These are phyloP conservation scores for Drosophila quasianomalipes DNA, from an alignment of 2,888 invertebrate genomes.

Conservation along the genomic window DNA sequence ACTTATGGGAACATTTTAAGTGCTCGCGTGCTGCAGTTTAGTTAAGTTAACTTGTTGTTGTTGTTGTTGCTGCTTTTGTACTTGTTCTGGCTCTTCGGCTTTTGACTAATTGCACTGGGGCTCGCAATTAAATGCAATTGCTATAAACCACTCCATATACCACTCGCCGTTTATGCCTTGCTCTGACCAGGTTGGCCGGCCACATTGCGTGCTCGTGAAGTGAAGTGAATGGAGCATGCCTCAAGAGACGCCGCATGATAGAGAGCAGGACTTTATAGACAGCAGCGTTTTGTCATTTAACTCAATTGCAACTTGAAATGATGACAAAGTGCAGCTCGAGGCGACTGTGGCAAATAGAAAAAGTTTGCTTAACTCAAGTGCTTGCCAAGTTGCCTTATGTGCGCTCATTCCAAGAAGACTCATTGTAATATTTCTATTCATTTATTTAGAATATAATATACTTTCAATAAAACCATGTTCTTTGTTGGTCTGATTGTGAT, in stretches of 20 bases:
- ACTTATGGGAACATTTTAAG: constrained; percentile 56
- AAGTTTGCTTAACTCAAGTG: constrained; percentile 38
- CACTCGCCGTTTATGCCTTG: not conserved
- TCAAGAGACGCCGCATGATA: constrained; percentile 48
- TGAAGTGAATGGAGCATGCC: constrained; percentile 14
- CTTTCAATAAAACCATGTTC: not conserved
- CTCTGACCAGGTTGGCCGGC: constrained; percentile 10
- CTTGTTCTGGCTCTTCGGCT: constrained; percentile 28
- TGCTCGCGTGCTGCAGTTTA: constrained; percentile 59
- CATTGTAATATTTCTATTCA: constrained; percentile 1
- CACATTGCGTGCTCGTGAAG: constrained; percentile 39
- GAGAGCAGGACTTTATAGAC: constrained; percentile 57
- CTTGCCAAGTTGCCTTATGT: not conserved
- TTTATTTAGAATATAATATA: not conserved
- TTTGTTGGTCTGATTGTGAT: not conserved
- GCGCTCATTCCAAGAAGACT: not conserved
- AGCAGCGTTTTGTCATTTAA: constrained; percentile 60
- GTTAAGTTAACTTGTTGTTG: constrained; percentile 31
- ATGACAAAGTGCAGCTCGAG: constrained; percentile 46
- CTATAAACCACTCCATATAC: constrained; percentile 8
- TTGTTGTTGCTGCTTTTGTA: constrained; percentile 21
- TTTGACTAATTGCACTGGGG: constrained; percentile 71
- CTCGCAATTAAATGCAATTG: constrained; percentile 62
- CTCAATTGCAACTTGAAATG: constrained; percentile 67
- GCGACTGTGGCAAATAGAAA: constrained; percentile 18